phyloP scores from a whole-genome alignment of 1,140 invertebrate genomes.

The Asobara japonica region DNA sequence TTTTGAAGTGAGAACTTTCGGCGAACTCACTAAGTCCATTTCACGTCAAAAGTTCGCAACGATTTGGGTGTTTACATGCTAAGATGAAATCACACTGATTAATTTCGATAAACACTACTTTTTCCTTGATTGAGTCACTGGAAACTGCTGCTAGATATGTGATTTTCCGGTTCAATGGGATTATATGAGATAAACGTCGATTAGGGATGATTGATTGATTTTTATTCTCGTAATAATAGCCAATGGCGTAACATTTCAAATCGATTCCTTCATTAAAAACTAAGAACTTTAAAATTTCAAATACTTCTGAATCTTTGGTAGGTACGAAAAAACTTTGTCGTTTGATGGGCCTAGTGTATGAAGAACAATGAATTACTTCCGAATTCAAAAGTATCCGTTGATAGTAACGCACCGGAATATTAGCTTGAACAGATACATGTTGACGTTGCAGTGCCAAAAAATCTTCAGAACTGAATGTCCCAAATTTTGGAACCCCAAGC shows the following conservation, averaged over 20 bases:
- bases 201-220: neutral
- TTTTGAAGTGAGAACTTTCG: no score
- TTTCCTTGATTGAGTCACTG: neutral
- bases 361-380: neutral
- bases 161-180: neutral
- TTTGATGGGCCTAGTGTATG: neutral
- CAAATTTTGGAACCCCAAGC: neutral
- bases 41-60: no score
- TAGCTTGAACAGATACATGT: neutral
- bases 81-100: no score
- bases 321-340: neutral
- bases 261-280: neutral
- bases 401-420: neutral
- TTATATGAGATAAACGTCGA: neutral
- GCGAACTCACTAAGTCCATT: no score
- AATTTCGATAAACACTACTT: neutral
- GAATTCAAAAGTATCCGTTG: neutral
- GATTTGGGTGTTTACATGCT: no score
- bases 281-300: neutral
- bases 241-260: neutral
- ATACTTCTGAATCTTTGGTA: neutral
- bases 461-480: neutral
- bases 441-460: neutral
- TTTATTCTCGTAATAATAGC: neutral
- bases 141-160: neutral